phyloP scores from a whole-genome alignment of 2,113 vertebrate species.

The Pteruthius melanotis region DNA sequence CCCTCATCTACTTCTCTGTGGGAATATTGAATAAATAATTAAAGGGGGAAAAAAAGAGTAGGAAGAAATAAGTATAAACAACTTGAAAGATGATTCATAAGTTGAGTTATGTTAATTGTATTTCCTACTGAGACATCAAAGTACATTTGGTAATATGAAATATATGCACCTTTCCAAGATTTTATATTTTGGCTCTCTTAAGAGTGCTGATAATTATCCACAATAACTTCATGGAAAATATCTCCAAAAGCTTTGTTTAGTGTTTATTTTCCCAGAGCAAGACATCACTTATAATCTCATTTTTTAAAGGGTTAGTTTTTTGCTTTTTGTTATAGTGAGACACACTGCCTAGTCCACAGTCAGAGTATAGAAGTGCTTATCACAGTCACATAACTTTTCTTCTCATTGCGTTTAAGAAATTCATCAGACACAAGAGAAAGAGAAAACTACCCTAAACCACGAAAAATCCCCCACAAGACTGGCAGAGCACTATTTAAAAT shows the following conservation, averaged over 20 bases:
- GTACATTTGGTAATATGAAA: slow-evolving; percentile 3
- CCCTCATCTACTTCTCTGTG: slow-evolving; percentile 24
- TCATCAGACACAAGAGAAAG: neutral
- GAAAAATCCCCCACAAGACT: fast-evolving
- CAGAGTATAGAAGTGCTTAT: neutral
- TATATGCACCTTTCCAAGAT: slow-evolving; percentile 27
- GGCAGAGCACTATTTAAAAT: neutral
- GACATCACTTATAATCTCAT: neutral
- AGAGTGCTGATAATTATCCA: neutral
- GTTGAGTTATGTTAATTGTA: slow-evolving; percentile 36
- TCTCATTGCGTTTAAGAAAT: neutral
- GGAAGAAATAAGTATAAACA: slow-evolving; percentile 58
- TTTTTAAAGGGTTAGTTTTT: neutral
- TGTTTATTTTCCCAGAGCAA: slow-evolving; percentile 18
- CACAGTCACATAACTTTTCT: neutral
- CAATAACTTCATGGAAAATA: slow-evolving; percentile 18
- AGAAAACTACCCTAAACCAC: neutral
- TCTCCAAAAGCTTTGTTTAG: neutral
- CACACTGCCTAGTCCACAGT: neutral
- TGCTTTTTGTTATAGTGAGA: neutral
- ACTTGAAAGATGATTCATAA: slow-evolving; percentile 54
- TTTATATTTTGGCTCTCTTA: slow-evolving; percentile 13
- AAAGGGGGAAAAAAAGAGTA: neutral
- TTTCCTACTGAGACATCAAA: slow-evolving; percentile 49
- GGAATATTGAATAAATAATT: slow-evolving; percentile 60